These are phyloP conservation scores for Sternotherus odoratus DNA, from an alignment of 2,797 vertebrate species.

Conservation along the genomic window DNA sequence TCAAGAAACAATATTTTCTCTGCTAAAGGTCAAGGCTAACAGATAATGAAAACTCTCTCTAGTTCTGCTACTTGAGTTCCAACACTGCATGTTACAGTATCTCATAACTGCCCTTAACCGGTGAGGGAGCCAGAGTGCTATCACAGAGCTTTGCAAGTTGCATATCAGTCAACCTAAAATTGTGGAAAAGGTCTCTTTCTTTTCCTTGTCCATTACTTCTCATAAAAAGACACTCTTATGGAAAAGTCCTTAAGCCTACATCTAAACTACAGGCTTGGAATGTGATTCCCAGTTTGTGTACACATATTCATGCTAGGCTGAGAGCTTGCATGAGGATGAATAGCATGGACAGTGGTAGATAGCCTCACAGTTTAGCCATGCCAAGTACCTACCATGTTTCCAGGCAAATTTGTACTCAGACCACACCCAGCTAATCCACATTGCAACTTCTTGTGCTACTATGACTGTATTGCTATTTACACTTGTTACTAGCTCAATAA, in stretches of 20 bases:
- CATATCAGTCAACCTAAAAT: not conserved
- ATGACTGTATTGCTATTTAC: not conserved
- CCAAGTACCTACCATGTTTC: not conserved
- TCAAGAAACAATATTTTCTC: not conserved
- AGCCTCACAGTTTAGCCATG: not conserved
- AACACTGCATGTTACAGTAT: rapidly evolving
- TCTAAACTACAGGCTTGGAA: not conserved
- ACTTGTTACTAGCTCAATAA: not conserved
- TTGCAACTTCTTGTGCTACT: not conserved
- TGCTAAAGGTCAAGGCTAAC: not conserved
- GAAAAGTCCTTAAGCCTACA: too few species aligned
- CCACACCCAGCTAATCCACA: not conserved
- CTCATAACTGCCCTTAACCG: not conserved
- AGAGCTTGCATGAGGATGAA: not conserved
- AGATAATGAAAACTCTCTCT: not conserved
- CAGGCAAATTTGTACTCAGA: not conserved
- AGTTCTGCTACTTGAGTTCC: not conserved
- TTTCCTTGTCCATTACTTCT: not conserved
- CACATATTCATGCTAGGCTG: not conserved
- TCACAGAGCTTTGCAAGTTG: not conserved
- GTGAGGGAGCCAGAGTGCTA: not conserved
- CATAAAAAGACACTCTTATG: not conserved
- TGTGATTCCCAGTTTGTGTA: not conserved
- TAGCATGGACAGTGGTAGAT: not conserved
- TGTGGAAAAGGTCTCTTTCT: not conserved